A percentile compares a stretch with the other conserved stretches of the same genome.
Conservation (phyloP, 1,140 invertebrate genomes). For the Berghia stephanieae region DNA sequence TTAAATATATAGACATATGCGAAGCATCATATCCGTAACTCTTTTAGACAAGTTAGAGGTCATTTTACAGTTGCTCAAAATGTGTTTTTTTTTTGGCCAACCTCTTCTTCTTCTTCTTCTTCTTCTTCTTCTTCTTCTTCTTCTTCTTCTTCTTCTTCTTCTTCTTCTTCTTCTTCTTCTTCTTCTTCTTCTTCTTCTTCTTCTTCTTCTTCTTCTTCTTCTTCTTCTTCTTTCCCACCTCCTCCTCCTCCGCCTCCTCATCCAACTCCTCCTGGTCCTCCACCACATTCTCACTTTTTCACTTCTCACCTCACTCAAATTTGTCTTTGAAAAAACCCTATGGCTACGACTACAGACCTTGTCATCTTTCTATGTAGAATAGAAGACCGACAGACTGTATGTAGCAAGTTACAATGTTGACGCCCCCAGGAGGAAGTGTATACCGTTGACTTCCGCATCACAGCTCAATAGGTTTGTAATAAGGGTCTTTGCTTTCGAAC, state of each 20-base stretch:
- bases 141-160: slow-evolving; percentile 1
- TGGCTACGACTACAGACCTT: background rate
- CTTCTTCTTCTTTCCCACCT: background rate
- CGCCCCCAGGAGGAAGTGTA: too few relatives aligned
- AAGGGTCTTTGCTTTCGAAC: too few relatives aligned
- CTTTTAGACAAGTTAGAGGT: too few relatives aligned
- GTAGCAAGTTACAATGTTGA: too few relatives aligned
- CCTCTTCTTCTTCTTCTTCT: slow-evolving; percentile 16
- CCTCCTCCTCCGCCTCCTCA: background rate
- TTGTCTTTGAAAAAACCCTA: background rate
- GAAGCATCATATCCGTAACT: too few relatives aligned
- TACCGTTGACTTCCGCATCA: too few relatives aligned
- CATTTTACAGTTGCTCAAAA: too few relatives aligned
- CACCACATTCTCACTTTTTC: background rate
- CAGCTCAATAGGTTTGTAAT: too few relatives aligned
- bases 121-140: slow-evolving; percentile 27
- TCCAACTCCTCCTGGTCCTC: background rate
- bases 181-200: background rate
- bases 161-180: background rate
- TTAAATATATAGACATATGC: too few relatives aligned
- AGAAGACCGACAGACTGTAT: too few relatives aligned
- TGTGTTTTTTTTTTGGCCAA: too few relatives aligned
- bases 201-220: background rate
- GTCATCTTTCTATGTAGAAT: background rate
- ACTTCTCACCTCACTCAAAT: background rate